A percentile compares a stretch with the other conserved stretches of the same genome.
Conservation (phyloP, 2,888 invertebrate genomes). For the Catocala sponsa region DNA sequence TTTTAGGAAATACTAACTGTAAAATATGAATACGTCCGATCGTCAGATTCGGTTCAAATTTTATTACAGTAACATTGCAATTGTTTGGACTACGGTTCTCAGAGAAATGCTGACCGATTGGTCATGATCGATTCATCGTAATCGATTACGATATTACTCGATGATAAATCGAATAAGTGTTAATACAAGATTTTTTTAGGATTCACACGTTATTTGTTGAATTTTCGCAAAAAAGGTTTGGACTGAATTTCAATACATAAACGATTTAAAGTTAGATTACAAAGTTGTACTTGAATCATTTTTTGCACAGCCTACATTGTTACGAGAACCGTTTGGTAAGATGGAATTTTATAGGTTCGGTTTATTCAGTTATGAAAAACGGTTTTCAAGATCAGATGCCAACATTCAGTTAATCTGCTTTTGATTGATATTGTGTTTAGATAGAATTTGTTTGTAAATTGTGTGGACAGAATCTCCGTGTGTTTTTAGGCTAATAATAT, state of each 20-base stretch:
- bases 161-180: constrained; percentile 57
- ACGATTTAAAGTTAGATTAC: constrained; percentile 10
- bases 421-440: too few relatives aligned
- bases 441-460: too few relatives aligned
- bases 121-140: constrained; percentile 52
- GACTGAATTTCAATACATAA: constrained; percentile 15
- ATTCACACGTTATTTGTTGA: constrained; percentile 43
- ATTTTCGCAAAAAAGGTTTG: constrained; percentile 6
- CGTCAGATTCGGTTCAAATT: constrained; percentile 53
- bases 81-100: constrained; percentile 57
- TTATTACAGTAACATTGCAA: constrained; percentile 57
- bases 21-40: constrained; percentile 62
- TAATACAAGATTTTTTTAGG: constrained; percentile 25
- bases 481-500: too few relatives aligned
- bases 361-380: too few relatives aligned
- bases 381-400: too few relatives aligned
- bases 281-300: not conserved
- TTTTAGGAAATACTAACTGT: constrained; percentile 60
- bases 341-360: too few relatives aligned
- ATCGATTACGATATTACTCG: constrained; percentile 55
- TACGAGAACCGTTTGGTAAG: too few relatives aligned
- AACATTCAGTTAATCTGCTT: too few relatives aligned
- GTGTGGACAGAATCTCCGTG: too few relatives aligned
- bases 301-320: too few relatives aligned
- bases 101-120: constrained; percentile 55